phyloP scores from a whole-genome alignment of 2,113 vertebrate genomes.

The Thunnus thynnus region DNA sequence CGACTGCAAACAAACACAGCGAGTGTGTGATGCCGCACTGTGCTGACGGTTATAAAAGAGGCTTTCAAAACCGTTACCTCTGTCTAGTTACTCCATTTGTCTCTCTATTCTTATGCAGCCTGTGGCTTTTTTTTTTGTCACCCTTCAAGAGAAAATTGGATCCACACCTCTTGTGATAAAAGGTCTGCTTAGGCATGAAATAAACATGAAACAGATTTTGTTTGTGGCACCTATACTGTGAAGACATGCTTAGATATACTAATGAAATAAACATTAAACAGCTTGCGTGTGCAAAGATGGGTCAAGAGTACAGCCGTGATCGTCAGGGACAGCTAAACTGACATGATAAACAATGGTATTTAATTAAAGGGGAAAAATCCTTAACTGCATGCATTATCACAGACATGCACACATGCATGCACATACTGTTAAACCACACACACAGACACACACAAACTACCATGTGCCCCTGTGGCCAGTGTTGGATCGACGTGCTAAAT shows the following conservation, averaged over 20 bases:
- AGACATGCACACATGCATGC: background rate
- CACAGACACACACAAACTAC: conserved; percentile 23
- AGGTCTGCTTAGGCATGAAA: conserved; percentile 58
- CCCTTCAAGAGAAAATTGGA: conserved; percentile 52
- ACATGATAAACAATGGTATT: conserved; percentile 39
- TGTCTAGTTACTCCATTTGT: conserved; percentile 20
- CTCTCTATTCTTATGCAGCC: conserved; percentile 23
- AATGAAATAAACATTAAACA: conserved; percentile 57
- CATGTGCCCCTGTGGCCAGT: conserved; percentile 60
- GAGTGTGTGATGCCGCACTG: conserved; percentile 35
- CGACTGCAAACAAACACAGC: conserved; percentile 40
- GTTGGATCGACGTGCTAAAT: conserved; percentile 74
- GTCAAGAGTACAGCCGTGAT: conserved; percentile 20
- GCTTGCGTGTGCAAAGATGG: conserved; percentile 9
- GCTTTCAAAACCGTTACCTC: conserved; percentile 45
- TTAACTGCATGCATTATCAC: conserved; percentile 29
- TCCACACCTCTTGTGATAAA: conserved; percentile 48
- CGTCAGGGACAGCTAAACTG: conserved; percentile 25
- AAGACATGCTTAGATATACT: conserved; percentile 12
- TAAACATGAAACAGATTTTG: conserved; percentile 60
- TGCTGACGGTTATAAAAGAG: conserved; percentile 44
- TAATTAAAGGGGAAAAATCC: conserved; percentile 29
- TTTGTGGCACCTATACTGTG: conserved; percentile 20
- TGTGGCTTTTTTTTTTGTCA: conserved; percentile 38
- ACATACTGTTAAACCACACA: conserved; percentile 10